Evolutionary conservation across 2,888 invertebrate genomes (phyloP).

Genomic region (Acanthoscelides obtectus): DNA sequence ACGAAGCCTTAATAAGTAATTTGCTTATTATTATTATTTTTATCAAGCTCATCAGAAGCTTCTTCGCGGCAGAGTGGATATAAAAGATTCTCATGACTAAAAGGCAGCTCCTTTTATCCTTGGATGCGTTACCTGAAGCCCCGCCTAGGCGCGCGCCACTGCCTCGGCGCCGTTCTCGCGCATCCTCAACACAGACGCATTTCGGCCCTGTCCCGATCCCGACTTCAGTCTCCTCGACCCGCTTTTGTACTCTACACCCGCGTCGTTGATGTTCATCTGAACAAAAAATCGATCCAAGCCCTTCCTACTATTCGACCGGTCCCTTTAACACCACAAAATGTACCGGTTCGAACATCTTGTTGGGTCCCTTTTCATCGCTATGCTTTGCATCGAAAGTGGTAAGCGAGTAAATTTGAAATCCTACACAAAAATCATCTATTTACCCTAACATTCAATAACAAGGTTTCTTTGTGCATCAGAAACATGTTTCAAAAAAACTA

Average conservation of each 20-base stretch:
- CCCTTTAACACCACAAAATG: not conserved
- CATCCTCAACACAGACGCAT: not conserved
- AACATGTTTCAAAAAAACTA: not conserved
- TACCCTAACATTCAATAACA: not conserved
- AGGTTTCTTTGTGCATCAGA: not conserved
- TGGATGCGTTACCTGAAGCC: not conserved
- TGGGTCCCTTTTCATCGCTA: not conserved
- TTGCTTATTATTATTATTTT: too few species aligned
- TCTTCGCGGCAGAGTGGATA: too few species aligned
- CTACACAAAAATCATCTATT: not conserved
- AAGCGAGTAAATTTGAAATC: not conserved
- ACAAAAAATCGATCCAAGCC: not conserved
- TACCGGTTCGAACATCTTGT: not conserved
- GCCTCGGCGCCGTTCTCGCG: not conserved
- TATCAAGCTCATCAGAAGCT: too few species aligned
- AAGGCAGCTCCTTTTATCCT: too few species aligned
- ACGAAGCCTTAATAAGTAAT: too few species aligned
- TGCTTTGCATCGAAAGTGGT: not conserved
- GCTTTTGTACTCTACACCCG: not conserved
- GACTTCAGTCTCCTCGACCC: not conserved
- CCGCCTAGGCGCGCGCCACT: not conserved
- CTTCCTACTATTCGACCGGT: not conserved
- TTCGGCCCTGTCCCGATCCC: not conserved
- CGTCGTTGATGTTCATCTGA: not conserved
- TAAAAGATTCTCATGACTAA: too few species aligned